These are phyloP conservation scores for Rhabdomys dilectus DNA, from an alignment of 2,113 vertebrate species.

Conservation along the genomic window DNA sequence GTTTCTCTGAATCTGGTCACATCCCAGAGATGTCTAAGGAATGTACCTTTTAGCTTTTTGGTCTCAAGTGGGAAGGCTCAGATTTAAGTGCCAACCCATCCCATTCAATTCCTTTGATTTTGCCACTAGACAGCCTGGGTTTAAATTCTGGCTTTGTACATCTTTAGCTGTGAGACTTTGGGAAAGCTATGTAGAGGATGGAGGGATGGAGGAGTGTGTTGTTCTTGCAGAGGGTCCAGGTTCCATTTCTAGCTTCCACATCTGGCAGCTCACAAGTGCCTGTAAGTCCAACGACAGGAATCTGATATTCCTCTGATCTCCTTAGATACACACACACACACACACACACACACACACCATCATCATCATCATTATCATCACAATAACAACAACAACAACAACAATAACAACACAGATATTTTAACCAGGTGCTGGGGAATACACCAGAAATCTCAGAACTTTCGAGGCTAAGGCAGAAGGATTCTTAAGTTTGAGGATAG, in stretches of 20 bases:
- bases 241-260: background rate
- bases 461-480: background rate
- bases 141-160: background rate
- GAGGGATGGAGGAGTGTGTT: background rate
- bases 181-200: background rate
- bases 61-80: background rate
- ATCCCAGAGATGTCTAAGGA: background rate
- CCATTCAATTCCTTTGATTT: background rate
- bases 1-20: background rate
- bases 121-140: background rate
- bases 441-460: background rate
- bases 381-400: background rate
- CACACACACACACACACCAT: background rate
- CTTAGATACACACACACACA: background rate
- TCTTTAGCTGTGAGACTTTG: background rate
- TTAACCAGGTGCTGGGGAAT: background rate
- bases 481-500: background rate
- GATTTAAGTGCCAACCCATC: background rate
- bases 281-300: background rate
- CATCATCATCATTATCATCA: background rate
- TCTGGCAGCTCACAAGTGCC: background rate
- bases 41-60: background rate
- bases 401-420: background rate
- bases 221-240: background rate
- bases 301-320: background rate